phyloP scores from a whole-genome alignment of 92 coral and sea anemone species.

The Blastomussa wellsi region DNA sequence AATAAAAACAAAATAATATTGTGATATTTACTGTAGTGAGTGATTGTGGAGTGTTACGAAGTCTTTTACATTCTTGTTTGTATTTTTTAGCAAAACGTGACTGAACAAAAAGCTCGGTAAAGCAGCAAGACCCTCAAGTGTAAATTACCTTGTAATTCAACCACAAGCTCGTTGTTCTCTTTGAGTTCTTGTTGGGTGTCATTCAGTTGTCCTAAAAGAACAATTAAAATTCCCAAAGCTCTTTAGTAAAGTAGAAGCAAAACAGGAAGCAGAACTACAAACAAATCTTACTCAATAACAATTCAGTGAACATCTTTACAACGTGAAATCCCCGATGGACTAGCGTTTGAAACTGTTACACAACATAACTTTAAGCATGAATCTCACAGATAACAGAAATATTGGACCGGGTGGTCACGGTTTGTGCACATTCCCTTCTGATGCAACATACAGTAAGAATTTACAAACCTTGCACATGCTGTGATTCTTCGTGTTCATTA shows the following conservation, averaged over 20 bases:
- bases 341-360: neutral
- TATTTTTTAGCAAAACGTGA: neutral
- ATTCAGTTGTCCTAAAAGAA: slow-evolving; percentile 51
- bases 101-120: neutral
- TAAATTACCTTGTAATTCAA: slow-evolving; percentile 53
- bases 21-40: neutral
- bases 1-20: neutral
- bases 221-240: neutral
- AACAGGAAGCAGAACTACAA: neutral
- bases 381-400: neutral
- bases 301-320: slow-evolving; percentile 10
- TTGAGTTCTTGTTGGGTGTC: slow-evolving; percentile 51
- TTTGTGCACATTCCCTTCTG: neutral
- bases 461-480: slow-evolving; percentile 60
- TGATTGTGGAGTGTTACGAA: neutral
- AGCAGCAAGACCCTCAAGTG: neutral
- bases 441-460: slow-evolving; percentile 4
- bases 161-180: slow-evolving; percentile 60
- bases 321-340: slow-evolving; percentile 6
- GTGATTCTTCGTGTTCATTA: slow-evolving; percentile 55
- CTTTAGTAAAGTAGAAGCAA: neutral
- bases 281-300: slow-evolving; percentile 18
- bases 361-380: slow-evolving; percentile 3
- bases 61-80: neutral
- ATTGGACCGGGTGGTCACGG: slow-evolving; percentile 23